A percentile compares a stretch with the other conserved stretches of the same genome.
Evolutionary conservation across 2,113 vertebrate species (phyloP).

Genomic region (Fulmarus glacialis): DNA sequence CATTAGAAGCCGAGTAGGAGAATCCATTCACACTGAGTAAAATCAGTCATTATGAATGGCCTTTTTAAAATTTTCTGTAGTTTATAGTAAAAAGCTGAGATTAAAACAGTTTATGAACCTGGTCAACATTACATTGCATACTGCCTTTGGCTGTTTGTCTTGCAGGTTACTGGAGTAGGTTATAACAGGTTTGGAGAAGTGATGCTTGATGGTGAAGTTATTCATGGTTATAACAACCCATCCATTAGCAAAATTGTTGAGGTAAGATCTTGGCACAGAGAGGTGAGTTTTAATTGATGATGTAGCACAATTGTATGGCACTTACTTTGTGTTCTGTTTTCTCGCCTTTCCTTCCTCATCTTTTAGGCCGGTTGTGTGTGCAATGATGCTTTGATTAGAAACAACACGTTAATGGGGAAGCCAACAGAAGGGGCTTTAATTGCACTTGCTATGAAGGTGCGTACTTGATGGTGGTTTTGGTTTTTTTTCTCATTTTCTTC

Average conservation of each 20-base stretch:
- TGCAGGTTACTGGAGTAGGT: conserved; percentile 94
- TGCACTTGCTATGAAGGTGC: conserved; percentile 96
- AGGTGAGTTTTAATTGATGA: neutral
- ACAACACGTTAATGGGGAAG: conserved; percentile 89
- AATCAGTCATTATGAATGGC: neutral
- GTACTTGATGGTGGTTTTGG: neutral
- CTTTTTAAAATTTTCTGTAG: neutral
- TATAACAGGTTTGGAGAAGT: conserved; percentile 94
- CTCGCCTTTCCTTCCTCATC: neutral
- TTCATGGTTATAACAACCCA: conserved; percentile 91
- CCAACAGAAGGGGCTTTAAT: conserved; percentile 96
- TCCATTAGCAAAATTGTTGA: conserved; percentile 91
- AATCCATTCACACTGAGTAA: neutral
- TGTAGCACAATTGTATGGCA: neutral
- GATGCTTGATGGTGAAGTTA: conserved; percentile 85
- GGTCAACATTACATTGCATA: neutral
- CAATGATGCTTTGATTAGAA: conserved; percentile 94
- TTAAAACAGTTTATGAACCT: neutral
- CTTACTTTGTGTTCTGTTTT: neutral
- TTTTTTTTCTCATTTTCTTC: neutral
- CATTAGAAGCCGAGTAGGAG: neutral
- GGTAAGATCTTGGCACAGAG: conserved; percentile 74
- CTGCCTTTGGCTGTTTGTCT: neutral
- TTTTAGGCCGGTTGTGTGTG: conserved; percentile 92
- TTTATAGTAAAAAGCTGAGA: neutral